Conservation (phyloP, 64 coral and sea anemone species). For the Porites lutea region DNA sequence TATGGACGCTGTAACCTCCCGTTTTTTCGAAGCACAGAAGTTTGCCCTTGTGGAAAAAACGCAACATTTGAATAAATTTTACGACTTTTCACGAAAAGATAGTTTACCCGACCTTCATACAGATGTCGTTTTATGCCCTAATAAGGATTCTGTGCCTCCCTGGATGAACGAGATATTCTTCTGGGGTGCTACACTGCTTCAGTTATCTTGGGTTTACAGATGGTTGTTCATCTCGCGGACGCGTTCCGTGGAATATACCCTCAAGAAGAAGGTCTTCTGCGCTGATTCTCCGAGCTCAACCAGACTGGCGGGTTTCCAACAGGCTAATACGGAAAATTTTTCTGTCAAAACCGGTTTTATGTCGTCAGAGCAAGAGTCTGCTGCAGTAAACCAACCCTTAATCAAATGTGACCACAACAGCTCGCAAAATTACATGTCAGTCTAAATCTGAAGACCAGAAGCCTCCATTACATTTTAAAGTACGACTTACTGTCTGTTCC, state of each 20-base stretch:
- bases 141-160: not conserved
- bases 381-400: not conserved
- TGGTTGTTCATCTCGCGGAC: slow-evolving; percentile 1
- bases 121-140: slow-evolving; percentile 27
- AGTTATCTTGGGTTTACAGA: slow-evolving; percentile 66
- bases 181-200: slow-evolving; percentile 44
- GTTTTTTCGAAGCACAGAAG: slow-evolving; percentile 26
- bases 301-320: not conserved
- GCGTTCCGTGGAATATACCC: not conserved
- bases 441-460: too few species aligned
- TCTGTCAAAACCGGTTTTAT: slow-evolving; percentile 7
- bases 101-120: slow-evolving; percentile 10
- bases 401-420: not conserved
- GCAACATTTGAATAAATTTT: slow-evolving; percentile 18
- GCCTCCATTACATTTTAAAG: too few species aligned
- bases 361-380: not conserved
- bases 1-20: slow-evolving; percentile 11
- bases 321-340: not conserved
- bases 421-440: slow-evolving; percentile 6
- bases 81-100: not conserved
- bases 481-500: too few species aligned
- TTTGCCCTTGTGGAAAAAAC: slow-evolving; percentile 16
- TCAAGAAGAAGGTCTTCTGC: slow-evolving; percentile 45
- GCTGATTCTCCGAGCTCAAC: not conserved
- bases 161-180: slow-evolving; percentile 64